These are phyloP conservation scores for Choreutis nemorana DNA, from an alignment of 2,888 invertebrate genomes.

Conservation along the genomic window DNA sequence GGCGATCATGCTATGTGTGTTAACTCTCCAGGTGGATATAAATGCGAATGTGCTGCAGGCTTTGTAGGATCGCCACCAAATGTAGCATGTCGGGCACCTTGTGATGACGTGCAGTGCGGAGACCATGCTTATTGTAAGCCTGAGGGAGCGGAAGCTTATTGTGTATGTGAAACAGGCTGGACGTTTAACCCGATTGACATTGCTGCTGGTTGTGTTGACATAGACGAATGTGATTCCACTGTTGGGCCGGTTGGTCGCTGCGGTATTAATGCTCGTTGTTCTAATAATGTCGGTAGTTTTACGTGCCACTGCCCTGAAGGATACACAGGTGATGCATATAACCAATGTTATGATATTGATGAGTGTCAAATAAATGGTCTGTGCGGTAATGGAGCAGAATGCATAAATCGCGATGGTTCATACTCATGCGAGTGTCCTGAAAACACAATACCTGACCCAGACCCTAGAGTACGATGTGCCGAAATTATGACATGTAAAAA, in stretches of 20 bases:
- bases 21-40: slow-evolving; percentile 82
- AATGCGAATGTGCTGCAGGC: slow-evolving; percentile 83
- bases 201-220: slow-evolving; percentile 89
- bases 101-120: slow-evolving; percentile 90
- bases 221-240: slow-evolving; percentile 86
- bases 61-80: slow-evolving; percentile 85
- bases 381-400: slow-evolving; percentile 84
- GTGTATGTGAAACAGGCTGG: slow-evolving; percentile 93
- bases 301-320: slow-evolving; percentile 85
- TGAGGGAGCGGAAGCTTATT: slow-evolving; percentile 88
- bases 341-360: slow-evolving; percentile 83
- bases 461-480: slow-evolving; percentile 81
- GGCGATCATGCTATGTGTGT: slow-evolving; percentile 80
- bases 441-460: slow-evolving; percentile 83
- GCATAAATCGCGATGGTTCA: slow-evolving; percentile 79
- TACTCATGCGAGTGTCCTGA: slow-evolving; percentile 84
- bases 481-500: slow-evolving; percentile 80
- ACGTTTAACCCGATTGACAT: slow-evolving; percentile 90
- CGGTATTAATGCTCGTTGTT: slow-evolving; percentile 83
- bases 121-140: slow-evolving; percentile 89
- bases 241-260: slow-evolving; percentile 84
- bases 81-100: slow-evolving; percentile 85
- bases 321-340: slow-evolving; percentile 84
- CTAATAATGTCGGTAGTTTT: slow-evolving; percentile 82
- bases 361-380: slow-evolving; percentile 77